These are phyloP conservation scores for Tetragnatha montana DNA, from an alignment of 2,888 invertebrate species.

Conservation along the genomic window DNA sequence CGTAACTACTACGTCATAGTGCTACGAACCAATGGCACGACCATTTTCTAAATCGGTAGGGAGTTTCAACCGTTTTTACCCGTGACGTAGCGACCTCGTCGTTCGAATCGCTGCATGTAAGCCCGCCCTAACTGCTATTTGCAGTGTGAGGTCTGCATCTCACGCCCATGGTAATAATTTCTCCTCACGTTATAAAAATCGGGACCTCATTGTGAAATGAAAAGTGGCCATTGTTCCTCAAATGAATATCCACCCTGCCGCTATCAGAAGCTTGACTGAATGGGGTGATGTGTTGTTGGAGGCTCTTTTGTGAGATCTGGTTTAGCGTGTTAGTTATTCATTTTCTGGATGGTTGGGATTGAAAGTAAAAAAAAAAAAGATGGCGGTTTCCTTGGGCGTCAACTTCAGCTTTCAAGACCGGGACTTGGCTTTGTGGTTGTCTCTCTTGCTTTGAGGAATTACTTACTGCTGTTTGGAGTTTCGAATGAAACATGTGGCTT, in stretches of 20 bases:
- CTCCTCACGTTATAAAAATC: background rate
- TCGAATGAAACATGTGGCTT: no score
- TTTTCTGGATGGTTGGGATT: background rate
- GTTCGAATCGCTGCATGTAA: no score
- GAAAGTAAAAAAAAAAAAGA: background rate
- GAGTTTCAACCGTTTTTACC: no score
- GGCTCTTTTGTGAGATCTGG: background rate
- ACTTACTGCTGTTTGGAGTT: no score
- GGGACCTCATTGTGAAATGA: background rate
- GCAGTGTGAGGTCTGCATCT: background rate
- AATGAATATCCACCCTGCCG: background rate
- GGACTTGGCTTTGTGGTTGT: no score
- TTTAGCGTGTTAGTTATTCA: background rate
- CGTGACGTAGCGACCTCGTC: no score
- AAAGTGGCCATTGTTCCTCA: background rate
- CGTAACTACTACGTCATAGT: no score
- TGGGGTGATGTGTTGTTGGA: background rate
- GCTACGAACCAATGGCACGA: no score
- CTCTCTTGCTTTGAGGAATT: no score
- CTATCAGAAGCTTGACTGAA: background rate
- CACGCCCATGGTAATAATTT: background rate
- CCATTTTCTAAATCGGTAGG: no score
- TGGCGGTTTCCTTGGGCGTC: background rate
- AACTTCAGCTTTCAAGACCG: background rate
- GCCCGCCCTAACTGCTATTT: no score